These are phyloP conservation scores for Microtus pennsylvanicus DNA, from an alignment of 2,113 vertebrate species.

Conservation along the genomic window DNA sequence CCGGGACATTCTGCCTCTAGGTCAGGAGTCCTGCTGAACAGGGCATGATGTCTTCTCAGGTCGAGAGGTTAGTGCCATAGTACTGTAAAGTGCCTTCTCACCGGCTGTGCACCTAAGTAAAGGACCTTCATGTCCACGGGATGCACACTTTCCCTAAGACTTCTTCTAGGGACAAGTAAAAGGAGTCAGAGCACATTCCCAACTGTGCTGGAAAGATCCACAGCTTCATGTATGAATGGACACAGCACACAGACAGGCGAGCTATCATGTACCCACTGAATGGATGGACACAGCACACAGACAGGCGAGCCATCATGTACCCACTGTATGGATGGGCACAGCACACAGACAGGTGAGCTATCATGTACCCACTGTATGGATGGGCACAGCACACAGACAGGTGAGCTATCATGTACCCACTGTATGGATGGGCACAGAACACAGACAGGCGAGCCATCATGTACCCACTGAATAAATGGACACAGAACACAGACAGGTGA, in stretches of 20 bases:
- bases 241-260: too few species aligned
- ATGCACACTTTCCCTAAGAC: rapidly evolving
- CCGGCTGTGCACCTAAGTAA: neutral
- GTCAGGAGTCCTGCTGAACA: neutral
- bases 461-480: neutral
- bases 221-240: neutral
- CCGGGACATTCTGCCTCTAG: neutral
- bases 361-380: too few species aligned
- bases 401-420: rapidly evolving
- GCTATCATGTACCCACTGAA: too few species aligned
- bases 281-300: neutral
- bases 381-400: neutral
- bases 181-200: neutral
- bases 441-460: neutral
- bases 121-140: neutral
- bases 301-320: neutral
- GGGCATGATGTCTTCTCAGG: neutral
- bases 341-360: too few species aligned
- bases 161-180: neutral
- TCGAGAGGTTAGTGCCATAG: too few species aligned
- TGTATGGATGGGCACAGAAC: neutral
- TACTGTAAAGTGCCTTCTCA: neutral
- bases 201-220: neutral
- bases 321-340: too few species aligned
- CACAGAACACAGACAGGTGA: neutral